These are phyloP conservation scores for Plestiodon gilberti DNA, from an alignment of 2,113 vertebrate genomes.

Conservation along the genomic window DNA sequence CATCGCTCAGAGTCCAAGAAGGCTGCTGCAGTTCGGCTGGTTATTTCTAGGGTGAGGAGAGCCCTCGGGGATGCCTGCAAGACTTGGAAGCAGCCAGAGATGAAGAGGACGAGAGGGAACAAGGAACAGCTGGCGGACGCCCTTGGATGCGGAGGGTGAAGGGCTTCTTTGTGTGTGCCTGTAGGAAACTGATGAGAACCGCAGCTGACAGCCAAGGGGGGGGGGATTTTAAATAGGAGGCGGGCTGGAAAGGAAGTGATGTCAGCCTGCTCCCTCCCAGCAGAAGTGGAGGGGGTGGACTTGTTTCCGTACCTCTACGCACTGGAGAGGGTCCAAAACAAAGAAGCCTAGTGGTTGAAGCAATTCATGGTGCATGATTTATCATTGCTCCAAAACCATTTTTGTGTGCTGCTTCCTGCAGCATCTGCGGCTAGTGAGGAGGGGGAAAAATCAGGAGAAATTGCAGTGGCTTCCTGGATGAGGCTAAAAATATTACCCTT, in stretches of 20 bases:
- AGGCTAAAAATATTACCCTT: not conserved
- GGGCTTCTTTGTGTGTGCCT: not conserved
- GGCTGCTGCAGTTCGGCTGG: no score
- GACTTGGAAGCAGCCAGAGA: not conserved
- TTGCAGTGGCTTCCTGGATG: not conserved
- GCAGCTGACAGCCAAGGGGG: not conserved
- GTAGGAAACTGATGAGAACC: not conserved
- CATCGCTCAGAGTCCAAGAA: not conserved
- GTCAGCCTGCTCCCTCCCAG: slow-evolving; percentile 23
- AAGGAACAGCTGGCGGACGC: not conserved
- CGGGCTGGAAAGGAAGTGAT: slow-evolving; percentile 36
- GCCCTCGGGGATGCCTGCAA: not conserved
- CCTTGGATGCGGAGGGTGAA: not conserved
- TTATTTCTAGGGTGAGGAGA: not conserved
- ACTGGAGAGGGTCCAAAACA: not conserved
- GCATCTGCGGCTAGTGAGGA: not conserved
- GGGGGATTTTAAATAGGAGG: slow-evolving; percentile 43
- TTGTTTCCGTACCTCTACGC: no score
- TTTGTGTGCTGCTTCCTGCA: not conserved
- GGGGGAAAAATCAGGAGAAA: no score
- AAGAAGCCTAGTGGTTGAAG: not conserved
- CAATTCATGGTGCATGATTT: not conserved
- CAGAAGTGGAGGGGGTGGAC: not conserved
- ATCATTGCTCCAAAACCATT: not conserved
- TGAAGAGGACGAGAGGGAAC: not conserved